Evolutionary conservation across 1,140 invertebrate species (phyloP).

Genomic region (Calephelis nemesis): DNA sequence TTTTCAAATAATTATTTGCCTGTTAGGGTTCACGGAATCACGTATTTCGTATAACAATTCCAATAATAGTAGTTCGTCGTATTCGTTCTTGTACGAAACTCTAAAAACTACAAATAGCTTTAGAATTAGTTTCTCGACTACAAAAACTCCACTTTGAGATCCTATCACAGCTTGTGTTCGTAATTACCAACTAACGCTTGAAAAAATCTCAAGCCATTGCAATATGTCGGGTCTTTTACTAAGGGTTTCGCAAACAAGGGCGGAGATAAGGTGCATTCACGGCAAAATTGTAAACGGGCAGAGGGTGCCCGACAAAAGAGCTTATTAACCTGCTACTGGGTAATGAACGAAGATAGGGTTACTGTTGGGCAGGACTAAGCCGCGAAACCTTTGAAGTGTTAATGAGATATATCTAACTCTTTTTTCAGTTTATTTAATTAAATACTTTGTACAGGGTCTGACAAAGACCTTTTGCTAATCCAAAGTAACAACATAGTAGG

Average conservation of each 20-base stretch:
- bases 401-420: slow-evolving; percentile 4
- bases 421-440: not conserved
- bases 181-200: slow-evolving; percentile 62
- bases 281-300: slow-evolving; percentile 62
- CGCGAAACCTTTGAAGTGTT: slow-evolving; percentile 20
- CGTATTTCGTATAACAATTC: too few relatives aligned
- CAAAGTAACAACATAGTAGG: too few relatives aligned
- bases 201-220: slow-evolving; percentile 53
- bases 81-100: too few relatives aligned
- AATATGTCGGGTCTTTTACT: slow-evolving; percentile 49
- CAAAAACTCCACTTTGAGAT: slow-evolving; percentile 33
- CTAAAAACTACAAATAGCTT: not conserved
- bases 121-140: slow-evolving; percentile 17
- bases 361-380: slow-evolving; percentile 22
- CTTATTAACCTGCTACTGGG: slow-evolving; percentile 70
- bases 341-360: slow-evolving; percentile 66
- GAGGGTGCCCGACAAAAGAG: slow-evolving; percentile 61
- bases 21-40: too few relatives aligned
- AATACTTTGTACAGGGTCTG: too few relatives aligned
- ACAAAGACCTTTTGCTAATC: too few relatives aligned
- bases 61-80: too few relatives aligned
- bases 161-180: slow-evolving; percentile 38
- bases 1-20: too few relatives aligned
- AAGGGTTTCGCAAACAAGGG: slow-evolving; percentile 56
- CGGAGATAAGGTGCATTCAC: slow-evolving; percentile 70